Evolutionary conservation across 2,113 vertebrate genomes (phyloP), one percentile per base, ranked within the genome.

Genomic region (Acrocephalus arundinaceus): DNA sequence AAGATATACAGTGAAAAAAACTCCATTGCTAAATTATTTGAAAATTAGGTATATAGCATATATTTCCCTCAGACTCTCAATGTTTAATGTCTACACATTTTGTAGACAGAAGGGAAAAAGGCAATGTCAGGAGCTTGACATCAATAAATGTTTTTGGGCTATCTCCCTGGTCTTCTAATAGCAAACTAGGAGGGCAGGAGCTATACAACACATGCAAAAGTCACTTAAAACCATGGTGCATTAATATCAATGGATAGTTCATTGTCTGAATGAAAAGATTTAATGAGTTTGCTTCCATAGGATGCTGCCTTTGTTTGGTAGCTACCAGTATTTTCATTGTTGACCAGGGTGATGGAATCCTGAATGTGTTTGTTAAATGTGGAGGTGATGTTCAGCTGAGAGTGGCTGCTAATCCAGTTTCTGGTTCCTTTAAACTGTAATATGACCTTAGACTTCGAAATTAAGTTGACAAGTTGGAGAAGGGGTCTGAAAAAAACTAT

Each of bases 361-460:
- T 41, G 49, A 37, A 4, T 46, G 33, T 55, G 14, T 28, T 59
- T 2, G 1, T 46, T 73, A 31, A 41, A 61, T 0, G 0, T n/a
- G 35, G 33, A 73, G 49, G 54, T 59, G 35, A 68, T 41, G 41
- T 57, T 48, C 58, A 41, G 28, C 24, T 73, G 54, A 77, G 63
- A 57, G 35, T 59, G 43, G 13, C 63, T 68, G 45, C n/a, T 77
- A 41, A 77, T 77, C 28, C 65, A 65, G 20, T 88, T 91, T 61
- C 51, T 31, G 11, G 3, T 77, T 92, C 33, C 35, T 82, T 90
- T 81, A 55, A 77, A 65, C 24, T 81, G 23, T 76, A 45, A 17
- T 72, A 10, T 17, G 6, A 28, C 41, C 21, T 74, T 81, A 55
- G 17, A 55, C 52, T 73, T 88, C 13, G 43, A 74, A 78, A 81